Conservation (phyloP, 2,797 vertebrate genomes). For the Acipenser oxyrinchus region DNA sequence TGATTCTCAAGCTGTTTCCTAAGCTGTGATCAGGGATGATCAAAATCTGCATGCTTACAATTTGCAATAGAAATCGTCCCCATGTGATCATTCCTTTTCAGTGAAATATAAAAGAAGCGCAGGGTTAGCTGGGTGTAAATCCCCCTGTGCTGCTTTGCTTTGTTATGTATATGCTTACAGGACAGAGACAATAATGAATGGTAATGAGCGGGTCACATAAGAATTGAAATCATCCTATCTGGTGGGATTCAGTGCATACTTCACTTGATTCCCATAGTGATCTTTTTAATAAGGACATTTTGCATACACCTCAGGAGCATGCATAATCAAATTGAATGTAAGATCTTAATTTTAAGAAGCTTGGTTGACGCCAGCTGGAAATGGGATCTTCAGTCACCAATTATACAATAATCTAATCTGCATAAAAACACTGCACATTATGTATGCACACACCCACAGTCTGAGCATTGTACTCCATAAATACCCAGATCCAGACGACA, state of each 20-base stretch:
- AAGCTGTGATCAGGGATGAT: not conserved
- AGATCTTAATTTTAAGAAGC: not conserved
- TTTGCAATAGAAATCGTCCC: not conserved
- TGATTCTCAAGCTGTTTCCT: no score
- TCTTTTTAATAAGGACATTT: not conserved
- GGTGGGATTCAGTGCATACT: not conserved
- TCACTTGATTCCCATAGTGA: not conserved
- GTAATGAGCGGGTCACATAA: not conserved
- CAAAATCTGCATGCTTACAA: not conserved
- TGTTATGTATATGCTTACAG: not conserved
- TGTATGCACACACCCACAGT: no score
- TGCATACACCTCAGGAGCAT: not conserved
- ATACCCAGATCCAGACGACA: no score
- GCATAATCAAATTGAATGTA: not conserved
- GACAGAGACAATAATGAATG: not conserved
- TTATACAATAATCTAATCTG: no score
- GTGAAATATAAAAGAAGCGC: not conserved
- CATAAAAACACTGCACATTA: no score
- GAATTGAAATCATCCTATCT: not conserved
- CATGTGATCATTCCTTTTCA: not conserved
- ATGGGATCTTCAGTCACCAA: no score
- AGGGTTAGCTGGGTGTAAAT: not conserved
- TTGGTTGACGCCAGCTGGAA: not conserved
- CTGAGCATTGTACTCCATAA: no score
- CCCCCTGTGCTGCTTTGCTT: not conserved